Evolutionary conservation across 2,888 invertebrate genomes (phyloP).

Genomic region (Ganaspis brasiliensis): DNA sequence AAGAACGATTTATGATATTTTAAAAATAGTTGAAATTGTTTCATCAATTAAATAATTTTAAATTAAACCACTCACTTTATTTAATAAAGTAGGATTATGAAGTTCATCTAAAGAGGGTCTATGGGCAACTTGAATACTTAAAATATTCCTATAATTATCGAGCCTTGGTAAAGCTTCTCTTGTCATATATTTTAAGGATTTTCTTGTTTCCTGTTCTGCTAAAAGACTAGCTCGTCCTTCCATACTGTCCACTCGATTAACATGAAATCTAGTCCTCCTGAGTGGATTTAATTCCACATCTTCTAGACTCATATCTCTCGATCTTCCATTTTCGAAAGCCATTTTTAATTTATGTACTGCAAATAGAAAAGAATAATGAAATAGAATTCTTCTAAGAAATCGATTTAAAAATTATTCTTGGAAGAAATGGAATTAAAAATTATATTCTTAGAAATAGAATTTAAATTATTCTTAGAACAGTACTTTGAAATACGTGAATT

Average conservation of each 20-base stretch:
- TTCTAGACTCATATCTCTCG: conserved; percentile 67
- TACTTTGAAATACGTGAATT: too few relatives aligned
- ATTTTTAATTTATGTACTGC: conserved; percentile 57
- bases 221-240: conserved; percentile 79
- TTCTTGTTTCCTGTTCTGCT: conserved; percentile 77
- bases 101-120: conserved; percentile 94
- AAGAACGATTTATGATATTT: not conserved
- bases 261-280: conserved; percentile 83
- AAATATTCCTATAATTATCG: conserved; percentile 94
- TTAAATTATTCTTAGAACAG: too few relatives aligned
- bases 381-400: not conserved
- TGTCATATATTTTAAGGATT: conserved; percentile 85
- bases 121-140: conserved; percentile 93
- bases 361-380: conserved; percentile 2
- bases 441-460: too few relatives aligned
- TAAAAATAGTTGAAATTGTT: not conserved
- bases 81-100: conserved; percentile 90
- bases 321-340: conserved; percentile 74
- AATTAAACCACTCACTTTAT: conserved; percentile 85
- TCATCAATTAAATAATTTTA: not conserved
- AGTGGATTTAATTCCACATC: conserved; percentile 78
- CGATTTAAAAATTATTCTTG: too few relatives aligned
- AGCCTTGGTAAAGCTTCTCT: conserved; percentile 92
- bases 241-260: conserved; percentile 83
- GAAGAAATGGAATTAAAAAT: too few relatives aligned